A percentile compares a stretch with the other conserved stretches of the same genome.
phyloP scores from a whole-genome alignment of 2,797 vertebrate species.

The Natrix natrix region DNA sequence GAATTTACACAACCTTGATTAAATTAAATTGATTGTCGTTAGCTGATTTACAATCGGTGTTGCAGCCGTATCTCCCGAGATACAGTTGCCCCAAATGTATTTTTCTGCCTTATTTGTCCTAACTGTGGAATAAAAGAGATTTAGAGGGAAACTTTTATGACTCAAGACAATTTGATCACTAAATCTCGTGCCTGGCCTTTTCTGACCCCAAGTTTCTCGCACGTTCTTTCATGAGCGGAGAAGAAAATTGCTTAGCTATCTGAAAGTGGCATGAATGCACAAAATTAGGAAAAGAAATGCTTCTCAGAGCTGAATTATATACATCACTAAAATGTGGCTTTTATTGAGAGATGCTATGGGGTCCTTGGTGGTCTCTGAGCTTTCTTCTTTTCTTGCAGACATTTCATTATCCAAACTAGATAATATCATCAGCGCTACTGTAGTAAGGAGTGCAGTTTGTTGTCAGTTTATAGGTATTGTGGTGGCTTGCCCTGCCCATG shows the following conservation, averaged over 20 bases:
- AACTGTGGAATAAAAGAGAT: background rate
- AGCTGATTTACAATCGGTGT: background rate
- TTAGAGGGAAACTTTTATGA: background rate
- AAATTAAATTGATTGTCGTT: background rate
- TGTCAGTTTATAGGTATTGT: background rate
- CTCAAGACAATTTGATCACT: background rate
- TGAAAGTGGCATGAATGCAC: background rate
- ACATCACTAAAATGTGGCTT: background rate
- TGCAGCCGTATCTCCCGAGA: background rate
- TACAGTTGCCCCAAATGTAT: background rate
- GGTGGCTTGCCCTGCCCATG: background rate
- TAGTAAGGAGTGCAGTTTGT: background rate
- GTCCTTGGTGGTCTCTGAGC: background rate
- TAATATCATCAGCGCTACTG: background rate
- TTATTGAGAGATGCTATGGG: background rate
- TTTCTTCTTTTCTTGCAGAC: background rate
- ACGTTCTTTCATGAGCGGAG: background rate
- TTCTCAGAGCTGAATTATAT: background rate
- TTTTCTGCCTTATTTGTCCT: background rate
- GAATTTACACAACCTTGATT: background rate
- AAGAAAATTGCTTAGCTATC: background rate
- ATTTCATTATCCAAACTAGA: background rate
- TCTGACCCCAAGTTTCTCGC: background rate
- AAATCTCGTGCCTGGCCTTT: background rate
- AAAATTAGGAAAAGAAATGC: background rate